phyloP scores from a whole-genome alignment of 2,888 invertebrate species.

The Melanophora roralis region DNA sequence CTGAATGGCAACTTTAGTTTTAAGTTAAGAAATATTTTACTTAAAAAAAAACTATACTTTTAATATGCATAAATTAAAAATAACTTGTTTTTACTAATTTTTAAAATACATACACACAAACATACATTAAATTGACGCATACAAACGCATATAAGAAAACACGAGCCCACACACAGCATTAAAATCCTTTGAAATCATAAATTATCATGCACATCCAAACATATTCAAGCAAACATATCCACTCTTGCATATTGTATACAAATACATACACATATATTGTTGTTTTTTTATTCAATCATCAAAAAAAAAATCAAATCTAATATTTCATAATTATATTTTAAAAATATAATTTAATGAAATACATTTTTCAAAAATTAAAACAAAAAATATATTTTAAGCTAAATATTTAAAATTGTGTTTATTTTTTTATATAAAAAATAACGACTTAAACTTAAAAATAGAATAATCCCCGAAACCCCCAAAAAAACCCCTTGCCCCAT shows the following conservation, averaged over 20 bases:
- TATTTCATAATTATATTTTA: conserved; percentile 61
- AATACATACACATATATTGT: conserved; percentile 27
- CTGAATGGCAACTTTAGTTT: conserved; percentile 71
- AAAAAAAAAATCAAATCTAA: conserved; percentile 20
- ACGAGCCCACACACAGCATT: no score
- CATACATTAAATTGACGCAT: conserved; percentile 12
- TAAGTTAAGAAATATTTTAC: conserved; percentile 55
- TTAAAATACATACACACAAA: no score
- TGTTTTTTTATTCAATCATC: conserved; percentile 28
- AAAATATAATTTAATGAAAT: conserved; percentile 60
- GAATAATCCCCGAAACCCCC: background rate
- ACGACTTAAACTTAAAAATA: conserved; percentile 13
- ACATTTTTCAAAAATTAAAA: background rate
- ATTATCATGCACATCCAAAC: background rate
- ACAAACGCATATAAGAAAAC: background rate
- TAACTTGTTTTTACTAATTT: conserved; percentile 48
- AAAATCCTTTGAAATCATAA: conserved; percentile 9
- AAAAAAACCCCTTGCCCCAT: background rate
- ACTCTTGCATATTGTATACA: no score
- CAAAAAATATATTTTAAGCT: conserved; percentile 10
- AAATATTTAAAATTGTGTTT: conserved; percentile 46
- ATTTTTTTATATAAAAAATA: conserved; percentile 40
- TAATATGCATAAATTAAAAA: conserved; percentile 50
- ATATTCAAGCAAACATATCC: conserved; percentile 7
- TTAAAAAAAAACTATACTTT: conserved; percentile 57